Evolutionary conservation across 2,888 invertebrate genomes (phyloP).

Genomic region (Hypsopygia costalis): DNA sequence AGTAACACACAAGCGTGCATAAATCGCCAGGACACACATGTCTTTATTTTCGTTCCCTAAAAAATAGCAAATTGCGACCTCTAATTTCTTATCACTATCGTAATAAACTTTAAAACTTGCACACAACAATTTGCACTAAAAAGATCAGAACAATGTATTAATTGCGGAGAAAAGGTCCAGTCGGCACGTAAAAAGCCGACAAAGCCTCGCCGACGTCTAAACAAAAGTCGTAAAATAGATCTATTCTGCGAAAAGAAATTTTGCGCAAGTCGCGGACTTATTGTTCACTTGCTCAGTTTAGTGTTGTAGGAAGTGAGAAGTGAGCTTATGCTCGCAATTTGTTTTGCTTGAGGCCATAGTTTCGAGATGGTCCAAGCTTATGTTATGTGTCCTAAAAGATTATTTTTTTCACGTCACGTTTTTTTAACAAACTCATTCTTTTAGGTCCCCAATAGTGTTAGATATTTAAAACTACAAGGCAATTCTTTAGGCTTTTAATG

Average conservation of each 20-base stretch:
- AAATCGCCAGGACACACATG: no score
- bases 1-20: no score
- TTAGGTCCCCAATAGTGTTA: no score
- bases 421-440: no score
- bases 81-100: neutral
- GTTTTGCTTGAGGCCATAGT: neutral
- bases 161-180: slow-evolving; percentile 30
- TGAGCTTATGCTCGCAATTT: neutral
- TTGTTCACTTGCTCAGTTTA: slow-evolving; percentile 13
- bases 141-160: neutral
- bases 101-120: slow-evolving; percentile 16
- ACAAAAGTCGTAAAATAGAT: slow-evolving; percentile 65
- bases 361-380: no score
- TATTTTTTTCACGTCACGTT: no score
- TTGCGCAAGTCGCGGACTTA: slow-evolving; percentile 51
- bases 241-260: slow-evolving; percentile 69
- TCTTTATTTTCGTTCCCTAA: no score
- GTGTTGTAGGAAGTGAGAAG: neutral
- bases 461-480: no score
- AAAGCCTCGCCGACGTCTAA: slow-evolving; percentile 36
- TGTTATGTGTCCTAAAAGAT: no score
- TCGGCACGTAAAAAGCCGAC: slow-evolving; percentile 12
- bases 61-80: no score
- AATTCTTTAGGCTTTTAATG: no score
- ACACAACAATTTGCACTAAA: slow-evolving; percentile 39